Evolutionary conservation across 92 coral and sea anemone species (phyloP).

Genomic region (Virgularia gustaviana): DNA sequence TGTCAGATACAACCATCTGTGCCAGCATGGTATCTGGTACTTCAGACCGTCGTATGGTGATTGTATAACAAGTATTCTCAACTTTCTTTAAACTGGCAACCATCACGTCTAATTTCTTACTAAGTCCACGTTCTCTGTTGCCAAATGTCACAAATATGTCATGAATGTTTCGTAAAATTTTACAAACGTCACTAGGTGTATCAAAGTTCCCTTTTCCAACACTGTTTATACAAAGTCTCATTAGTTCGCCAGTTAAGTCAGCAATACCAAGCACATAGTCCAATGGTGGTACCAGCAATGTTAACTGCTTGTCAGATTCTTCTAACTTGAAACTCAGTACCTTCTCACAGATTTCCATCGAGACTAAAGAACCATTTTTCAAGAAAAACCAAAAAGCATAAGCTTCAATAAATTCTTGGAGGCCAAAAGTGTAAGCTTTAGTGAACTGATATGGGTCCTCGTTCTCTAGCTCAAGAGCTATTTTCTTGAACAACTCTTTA

Average conservation of each 20-base stretch:
- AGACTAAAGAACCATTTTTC: constrained; percentile 59
- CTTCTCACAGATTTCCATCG: constrained; percentile 57
- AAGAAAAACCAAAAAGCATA: constrained; percentile 70
- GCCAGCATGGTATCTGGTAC: constrained; percentile 79
- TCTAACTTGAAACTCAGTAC: constrained; percentile 56
- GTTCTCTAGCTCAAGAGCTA: constrained; percentile 68
- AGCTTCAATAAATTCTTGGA: constrained; percentile 90
- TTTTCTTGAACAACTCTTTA: constrained; percentile 61
- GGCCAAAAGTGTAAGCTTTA: constrained; percentile 84
- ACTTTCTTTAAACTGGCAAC: constrained; percentile 77
- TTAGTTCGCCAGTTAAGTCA: constrained; percentile 94
- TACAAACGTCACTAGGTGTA: constrained; percentile 74
- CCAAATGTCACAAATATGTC: constrained; percentile 70
- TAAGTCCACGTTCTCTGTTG: constrained; percentile 58
- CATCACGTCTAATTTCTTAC: constrained; percentile 67
- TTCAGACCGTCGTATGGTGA: constrained; percentile 88
- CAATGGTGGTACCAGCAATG: constrained; percentile 59
- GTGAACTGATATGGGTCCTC: constrained; percentile 74
- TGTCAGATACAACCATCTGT: not conserved
- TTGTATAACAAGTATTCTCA: constrained; percentile 79
- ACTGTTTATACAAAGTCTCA: constrained; percentile 89
- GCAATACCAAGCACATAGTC: constrained; percentile 88
- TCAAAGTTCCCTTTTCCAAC: constrained; percentile 76
- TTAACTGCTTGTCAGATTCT: not conserved
- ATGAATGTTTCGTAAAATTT: constrained; percentile 65